Base-by-base conservation (phyloP, 2,113 vertebrate genomes). In the Balaenoptera acutorostrata region DNA sequence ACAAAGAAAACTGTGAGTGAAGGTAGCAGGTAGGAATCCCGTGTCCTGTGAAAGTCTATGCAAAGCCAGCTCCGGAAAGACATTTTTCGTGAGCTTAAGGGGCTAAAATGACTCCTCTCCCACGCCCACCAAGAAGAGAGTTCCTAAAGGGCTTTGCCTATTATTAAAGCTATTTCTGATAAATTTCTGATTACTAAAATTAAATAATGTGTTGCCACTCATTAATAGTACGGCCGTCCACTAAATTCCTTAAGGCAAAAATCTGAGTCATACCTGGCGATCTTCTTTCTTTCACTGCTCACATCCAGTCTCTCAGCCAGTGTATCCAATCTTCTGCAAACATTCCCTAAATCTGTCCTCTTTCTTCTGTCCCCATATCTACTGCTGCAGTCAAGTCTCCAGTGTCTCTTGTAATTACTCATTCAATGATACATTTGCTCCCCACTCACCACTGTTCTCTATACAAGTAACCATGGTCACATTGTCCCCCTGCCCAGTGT, bases 261-360 rank as follows among this genome's bases (percentile, higher is more conserved):
- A 25, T 3, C 17, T 0, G 0, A 39, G 14, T 80, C 36, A 6
- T 2, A 9, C 18, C 20, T 2, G 3, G 41, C 5, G 1, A 17
- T 10, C 7, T 0, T 44, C 90, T 6, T 12, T 14, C 41, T 66
- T 5, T 61, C 27, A 10, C 3, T 3, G 15, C 13, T 63, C 46
- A 36, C 5, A 23, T 0, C 13, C 2, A 15, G 18, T 13, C 41
- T 15, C 20, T 2, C 63, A 52, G 7, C 71, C 29, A 69, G 25
- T 23, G 29, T 3, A n/a, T 6, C 71, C 25, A 20, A 27, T 8
- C 41, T 27, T 23, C 46, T 0, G 0, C 46, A 80, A 13, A 17
- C n/a, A 11, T 8, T 8, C 20, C 12, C 81, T 80, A 69, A 12
- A 21, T 31, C 27, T 9, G 4, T 36, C 57, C 46, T 31, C 52